Percentiles rank a stretch among this genome's conserved stretches.
Evolutionary conservation across 2,113 vertebrate species (phyloP).

Genomic region (Eonycteris spelaea): DNA sequence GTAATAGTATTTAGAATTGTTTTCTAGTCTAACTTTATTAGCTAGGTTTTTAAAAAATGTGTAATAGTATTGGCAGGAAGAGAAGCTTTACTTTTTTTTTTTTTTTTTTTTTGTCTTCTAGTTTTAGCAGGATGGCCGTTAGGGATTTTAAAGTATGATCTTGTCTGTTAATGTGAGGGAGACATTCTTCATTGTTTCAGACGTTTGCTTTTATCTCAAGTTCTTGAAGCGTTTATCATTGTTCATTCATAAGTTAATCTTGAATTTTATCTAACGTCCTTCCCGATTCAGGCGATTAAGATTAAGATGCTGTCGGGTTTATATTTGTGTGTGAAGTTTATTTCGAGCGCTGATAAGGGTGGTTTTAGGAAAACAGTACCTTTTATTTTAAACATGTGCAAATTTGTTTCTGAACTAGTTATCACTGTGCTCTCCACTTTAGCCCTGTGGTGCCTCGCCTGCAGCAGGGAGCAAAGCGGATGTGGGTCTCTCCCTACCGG

Average conservation of each 20-base stretch:
- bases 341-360: background rate
- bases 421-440: background rate
- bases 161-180: background rate
- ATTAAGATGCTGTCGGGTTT: background rate
- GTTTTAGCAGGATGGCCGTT: background rate
- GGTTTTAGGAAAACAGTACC: background rate
- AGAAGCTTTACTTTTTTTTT: background rate
- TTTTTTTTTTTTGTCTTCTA: background rate
- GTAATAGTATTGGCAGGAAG: background rate
- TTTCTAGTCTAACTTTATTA: conserved; percentile 3
- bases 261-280: background rate
- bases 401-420: background rate
- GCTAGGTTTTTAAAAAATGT: background rate
- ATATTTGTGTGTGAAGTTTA: background rate
- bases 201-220: conserved; percentile 16
- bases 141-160: conserved; percentile 10
- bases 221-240: background rate
- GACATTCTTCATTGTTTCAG: background rate
- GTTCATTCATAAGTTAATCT: background rate
- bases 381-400: background rate
- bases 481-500: background rate
- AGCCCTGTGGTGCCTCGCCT: background rate
- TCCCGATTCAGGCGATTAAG: background rate
- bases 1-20: background rate
- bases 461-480: background rate